Evolutionary conservation across 2,888 invertebrate genomes (phyloP), one percentile per base, ranked within the genome.

Genomic region (Aethes cnicana): DNA sequence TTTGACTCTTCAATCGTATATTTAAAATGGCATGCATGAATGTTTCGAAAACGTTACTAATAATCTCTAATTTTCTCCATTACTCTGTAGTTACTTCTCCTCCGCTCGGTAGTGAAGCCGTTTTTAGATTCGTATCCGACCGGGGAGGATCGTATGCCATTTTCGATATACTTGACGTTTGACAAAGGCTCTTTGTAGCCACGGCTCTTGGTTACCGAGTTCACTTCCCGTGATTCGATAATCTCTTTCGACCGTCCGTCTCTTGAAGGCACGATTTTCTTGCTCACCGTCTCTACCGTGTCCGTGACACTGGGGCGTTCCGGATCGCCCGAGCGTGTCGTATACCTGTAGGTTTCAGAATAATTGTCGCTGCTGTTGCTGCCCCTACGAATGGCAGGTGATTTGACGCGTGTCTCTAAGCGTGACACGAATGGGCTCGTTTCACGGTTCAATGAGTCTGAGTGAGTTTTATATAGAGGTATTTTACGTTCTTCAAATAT

Each of bases 261-360:
- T 68, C 90, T 91, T 0, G 91, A 84, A 8, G 94, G 94, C 37
- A 94, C 82, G 1, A 92, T 91, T 79, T 94, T 94, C 78, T 94
- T 94, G 59, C 92, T 91, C 63, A 93, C 92, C 33, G 92, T 94
- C 70, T 93, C 92, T 9, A 93, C 93, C 0, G 93, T 93, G 66
- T 94, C 93, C 16, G 94, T 94, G 47, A 94, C 90, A 65, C 92
- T 92, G 12, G 94, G 94, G 58, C 93, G 81, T 46, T 90, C 82
- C 1, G 94, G 93, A 73, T 94, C 92, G 50, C 92, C 93, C 5
- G 92, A 91, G 56, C 92, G 91, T 8, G 93, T 93, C 4, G 92
- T 92, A 58, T 93, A 93, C 66, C 93, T 92, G 66, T 93, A 93
- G 0, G 94, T 94, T 77, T 94, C 94, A 1, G 93, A 93, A 72